Evolutionary conservation across 53 echinoderm and acorn worm genomes (phyloP), one percentile per base, ranked within the genome.

Genomic region (Paracentrotus lividus): DNA sequence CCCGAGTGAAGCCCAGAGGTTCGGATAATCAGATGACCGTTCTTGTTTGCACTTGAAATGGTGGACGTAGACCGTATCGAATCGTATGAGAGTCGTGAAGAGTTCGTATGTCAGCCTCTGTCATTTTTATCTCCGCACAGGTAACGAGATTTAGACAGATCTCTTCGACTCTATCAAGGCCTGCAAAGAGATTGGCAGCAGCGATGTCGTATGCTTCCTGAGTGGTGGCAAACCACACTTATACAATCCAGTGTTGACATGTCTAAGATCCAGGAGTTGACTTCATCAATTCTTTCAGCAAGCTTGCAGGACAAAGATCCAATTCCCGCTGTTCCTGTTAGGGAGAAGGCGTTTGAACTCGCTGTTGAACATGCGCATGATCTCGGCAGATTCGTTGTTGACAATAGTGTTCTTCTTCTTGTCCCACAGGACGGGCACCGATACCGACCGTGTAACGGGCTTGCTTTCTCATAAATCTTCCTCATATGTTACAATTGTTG

Each of bases 1-100:
- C 97, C 8, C 97, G 67, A 1, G 94, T 81, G 49, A 76, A 97
- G 12, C 97, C 97, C 97, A 97, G 43, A 97, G 94, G 88, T 96
- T 97, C 26, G 97, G 97, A 56, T 97, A 96, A 64, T 97, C 97
- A 32, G 95, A 54, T 9, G 96, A 93, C 23, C 97, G 94, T 66
- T 97, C 95, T 95, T 96, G 96, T 95, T 97, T 97, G 57, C 97
- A 97, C 95, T 97, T 97, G 87, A 97, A 97, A 61, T 96, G 97
- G 66, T 95, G 95, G n/a, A 77, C 94, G 59, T 97, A 97, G 66
- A 97, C 97, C 0, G 89, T 95, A 49, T 97, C 97, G 88, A 97
- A 97, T 20, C 96, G 88, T 6, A 96, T 40, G 31, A 97, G 93
- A n/a, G 97, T 95, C 0, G 97, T 97, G 61, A 96, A 93, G 64